Conservation (phyloP, 1,140 invertebrate species). For the Apis mellifera region DNA sequence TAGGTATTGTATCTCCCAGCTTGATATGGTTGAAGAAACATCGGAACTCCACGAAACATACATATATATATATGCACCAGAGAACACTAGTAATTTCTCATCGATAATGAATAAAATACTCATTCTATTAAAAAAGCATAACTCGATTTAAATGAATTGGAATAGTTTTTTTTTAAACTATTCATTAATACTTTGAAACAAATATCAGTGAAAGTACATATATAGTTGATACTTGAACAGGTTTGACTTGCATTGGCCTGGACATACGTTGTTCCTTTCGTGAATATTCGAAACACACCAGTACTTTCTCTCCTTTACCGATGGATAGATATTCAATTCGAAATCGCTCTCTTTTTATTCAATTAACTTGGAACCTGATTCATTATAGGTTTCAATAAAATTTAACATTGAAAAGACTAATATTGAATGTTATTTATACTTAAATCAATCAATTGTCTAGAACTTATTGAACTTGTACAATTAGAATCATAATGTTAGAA, state of each 20-base stretch:
- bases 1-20: conserved; percentile 65
- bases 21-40: conserved; percentile 38
- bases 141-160: neutral
- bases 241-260: conserved; percentile 18
- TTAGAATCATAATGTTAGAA: no score
- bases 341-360: conserved; percentile 16
- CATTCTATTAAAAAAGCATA: neutral
- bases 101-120: neutral
- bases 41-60: conserved; percentile 52
- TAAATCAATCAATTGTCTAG: no score
- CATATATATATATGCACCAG: conserved; percentile 56
- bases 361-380: neutral
- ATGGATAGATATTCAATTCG: conserved; percentile 21
- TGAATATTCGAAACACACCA: conserved; percentile 27
- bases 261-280: conserved; percentile 31
- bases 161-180: neutral
- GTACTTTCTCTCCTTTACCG: conserved; percentile 45
- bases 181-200: neutral
- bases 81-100: neutral
- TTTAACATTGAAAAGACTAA: neutral
- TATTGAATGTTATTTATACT: neutral
- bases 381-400: neutral
- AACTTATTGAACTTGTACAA: no score
- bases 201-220: conserved; percentile 54
- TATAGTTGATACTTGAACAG: conserved; percentile 17